Base-by-base conservation (phyloP, 2,113 vertebrate species). In the Bombycilla garrulus region DNA sequence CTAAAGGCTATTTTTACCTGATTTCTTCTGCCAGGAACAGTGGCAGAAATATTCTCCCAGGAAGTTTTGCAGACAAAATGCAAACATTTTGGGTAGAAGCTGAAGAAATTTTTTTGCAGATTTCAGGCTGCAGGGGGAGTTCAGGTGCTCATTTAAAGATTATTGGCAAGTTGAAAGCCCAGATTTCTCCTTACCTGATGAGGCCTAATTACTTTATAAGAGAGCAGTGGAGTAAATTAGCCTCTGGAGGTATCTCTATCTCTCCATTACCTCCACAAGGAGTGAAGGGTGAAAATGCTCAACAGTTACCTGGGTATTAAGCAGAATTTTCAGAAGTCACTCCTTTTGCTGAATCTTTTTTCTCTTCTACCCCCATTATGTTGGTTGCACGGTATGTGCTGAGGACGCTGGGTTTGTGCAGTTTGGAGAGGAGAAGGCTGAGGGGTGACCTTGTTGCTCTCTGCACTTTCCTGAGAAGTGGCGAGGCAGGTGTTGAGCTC, bases 191-290 rank as follows among this genome's bases (percentile, higher is more conserved):
- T 89, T 86, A 78, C 35, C 11, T 74, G 64, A 70, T 91, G 81
- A 89, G 87, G 47, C 25, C 76, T 90, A 90, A 96, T 94, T 93
- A 83, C 66, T 61, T 92, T 70, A 38, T 64, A 84, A 86, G 60
- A 69, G 58, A 95, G 56, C 73, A 84, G 44, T 91, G 91, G 83
- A 33, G 51, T 94, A 66, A 84, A 91, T 94, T 66, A 86, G 9
- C 35, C 89, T 73, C 89, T 74, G 83, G 80, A 91, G 50, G 18
- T 78, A 54, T 42, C 72, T 22, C 3, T 29, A 48, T 73, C 67
- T 92, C 73, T 71, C 91, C 79, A 76, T 81, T 81, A 74, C 47
- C 42, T 84, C 64, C 76, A 22, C 23, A 33, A 84, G 56, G 35
- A 92, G 38, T 18, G 26, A 13, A 33, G 93, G 64, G 60, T 83